Percentiles rank a stretch among this genome's conserved stretches.
phyloP scores from a whole-genome alignment of 2,797 vertebrate species.

The Pagetopsis macropterus region DNA sequence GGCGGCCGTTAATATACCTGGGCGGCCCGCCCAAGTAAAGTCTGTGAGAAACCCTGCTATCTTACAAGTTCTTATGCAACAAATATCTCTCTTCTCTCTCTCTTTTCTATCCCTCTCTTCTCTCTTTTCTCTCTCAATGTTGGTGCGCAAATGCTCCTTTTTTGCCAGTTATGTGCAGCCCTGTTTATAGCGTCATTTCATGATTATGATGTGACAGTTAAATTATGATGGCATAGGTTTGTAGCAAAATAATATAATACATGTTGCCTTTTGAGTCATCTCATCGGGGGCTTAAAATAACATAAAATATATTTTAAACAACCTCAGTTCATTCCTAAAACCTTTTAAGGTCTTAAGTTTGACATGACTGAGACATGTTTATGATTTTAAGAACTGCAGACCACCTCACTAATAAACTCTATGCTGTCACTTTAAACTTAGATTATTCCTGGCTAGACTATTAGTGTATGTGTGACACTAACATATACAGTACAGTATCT shows the following conservation, averaged over 20 bases:
- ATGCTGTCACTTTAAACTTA: not conserved
- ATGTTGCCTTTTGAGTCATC: not conserved
- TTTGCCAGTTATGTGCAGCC: too few relatives aligned
- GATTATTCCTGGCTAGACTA: not conserved
- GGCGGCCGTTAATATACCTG: too few relatives aligned
- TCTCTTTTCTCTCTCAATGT: too few relatives aligned
- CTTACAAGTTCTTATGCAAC: too few relatives aligned
- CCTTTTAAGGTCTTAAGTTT: not conserved
- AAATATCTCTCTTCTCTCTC: too few relatives aligned
- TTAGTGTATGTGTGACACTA: slow-evolving; percentile 6
- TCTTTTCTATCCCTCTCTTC: too few relatives aligned
- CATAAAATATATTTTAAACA: not conserved
- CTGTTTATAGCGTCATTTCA: not conserved
- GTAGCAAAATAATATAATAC: not conserved
- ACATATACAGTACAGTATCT: slow-evolving; percentile 33
- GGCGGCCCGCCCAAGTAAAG: too few relatives aligned
- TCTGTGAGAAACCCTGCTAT: too few relatives aligned
- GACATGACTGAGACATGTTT: not conserved
- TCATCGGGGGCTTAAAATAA: not conserved
- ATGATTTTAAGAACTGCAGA: not conserved
- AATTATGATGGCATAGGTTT: not conserved
- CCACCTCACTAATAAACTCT: not conserved
- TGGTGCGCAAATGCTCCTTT: too few relatives aligned
- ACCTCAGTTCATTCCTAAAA: not conserved
- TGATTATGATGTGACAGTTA: too few relatives aligned